Evolutionary conservation across 35 echinoderm and acorn worm species (phyloP), one percentile per base, ranked within the genome.

Genomic region (Ptychodera flava): DNA sequence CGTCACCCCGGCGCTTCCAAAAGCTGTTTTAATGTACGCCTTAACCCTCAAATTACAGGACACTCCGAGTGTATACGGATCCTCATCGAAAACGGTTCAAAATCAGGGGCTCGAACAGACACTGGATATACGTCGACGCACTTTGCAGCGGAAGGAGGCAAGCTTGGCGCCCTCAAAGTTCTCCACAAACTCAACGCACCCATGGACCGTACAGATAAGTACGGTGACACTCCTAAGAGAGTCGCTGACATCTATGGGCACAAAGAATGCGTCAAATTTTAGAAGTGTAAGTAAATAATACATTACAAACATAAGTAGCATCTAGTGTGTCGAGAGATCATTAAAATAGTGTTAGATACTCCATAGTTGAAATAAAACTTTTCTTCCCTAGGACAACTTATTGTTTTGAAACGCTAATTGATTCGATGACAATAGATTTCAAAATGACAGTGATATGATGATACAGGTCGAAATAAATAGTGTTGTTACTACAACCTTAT

Each of bases 61-160:
- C 95, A 97, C 82, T 88, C 89, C 27, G 95, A 97, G 36, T 88
- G 92, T 80, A 94, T 94, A 30, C 87, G 95, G 0, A 37, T 94
- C 28, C 88, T 97, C 1, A 87, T 91, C 1, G 93, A 93, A 45
- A 91, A 97, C 38, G 95, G 92, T 14, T 90, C 89, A 12, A 91
- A 86, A 16, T 35, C 92, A 15, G 88, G 91, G 78, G 88, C 85
- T 1, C 84, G 87, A 30, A 97, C 95, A 35, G 95, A 97, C 33
- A 86, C 38, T 79, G 95, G 92, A 0, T 97, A 92, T 92, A 94
- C 95, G 30, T 85, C 95, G 16, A 83, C 92, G 0, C 95, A 97
- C 85, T 97, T 97, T 85, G 92, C 95, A 34, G 93, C 92, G 1
- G 95, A 97, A 38, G 83, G 85, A 28, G 95, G 95, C 1, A 93